Evolutionary conservation across 1,140 invertebrate species (phyloP).

Genomic region (Lepidurus apus): DNA sequence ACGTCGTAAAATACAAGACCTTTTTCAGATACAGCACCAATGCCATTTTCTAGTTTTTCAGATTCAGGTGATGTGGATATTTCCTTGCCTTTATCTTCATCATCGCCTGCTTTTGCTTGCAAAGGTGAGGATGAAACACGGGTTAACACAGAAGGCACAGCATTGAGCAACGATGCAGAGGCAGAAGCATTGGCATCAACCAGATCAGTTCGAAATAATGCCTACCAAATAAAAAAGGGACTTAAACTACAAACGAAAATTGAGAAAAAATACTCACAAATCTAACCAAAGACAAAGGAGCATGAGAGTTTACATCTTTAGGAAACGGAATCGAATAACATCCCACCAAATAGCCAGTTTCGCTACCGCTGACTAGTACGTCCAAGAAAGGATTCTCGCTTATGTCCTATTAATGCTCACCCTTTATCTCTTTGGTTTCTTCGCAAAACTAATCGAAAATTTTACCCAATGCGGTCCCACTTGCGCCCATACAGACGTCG

Average conservation of each 20-base stretch:
- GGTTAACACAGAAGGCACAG: not conserved
- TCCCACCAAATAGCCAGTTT: conserved; percentile 4
- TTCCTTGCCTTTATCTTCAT: not conserved
- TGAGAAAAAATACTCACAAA: not conserved
- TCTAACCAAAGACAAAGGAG: not conserved
- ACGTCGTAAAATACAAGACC: not conserved
- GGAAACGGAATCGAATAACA: not conserved
- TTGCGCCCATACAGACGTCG: not conserved
- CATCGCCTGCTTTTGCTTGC: not conserved
- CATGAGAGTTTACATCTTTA: not conserved
- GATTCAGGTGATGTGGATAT: not conserved
- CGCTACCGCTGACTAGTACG: not conserved
- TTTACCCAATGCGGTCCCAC: not conserved
- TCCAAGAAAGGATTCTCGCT: not conserved
- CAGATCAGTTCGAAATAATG: conserved; percentile 1
- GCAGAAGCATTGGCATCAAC: not conserved
- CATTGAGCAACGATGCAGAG: not conserved
- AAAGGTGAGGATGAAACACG: not conserved
- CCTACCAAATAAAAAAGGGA: not conserved
- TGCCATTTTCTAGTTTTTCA: not conserved
- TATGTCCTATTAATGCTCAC: not conserved
- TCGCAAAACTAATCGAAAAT: not conserved
- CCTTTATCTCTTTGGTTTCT: too few relatives aligned
- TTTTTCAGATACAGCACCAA: not conserved
- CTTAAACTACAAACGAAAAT: not conserved